phyloP scores from a whole-genome alignment of 2,888 invertebrate species.

The Pachliopta kotzebuea region DNA sequence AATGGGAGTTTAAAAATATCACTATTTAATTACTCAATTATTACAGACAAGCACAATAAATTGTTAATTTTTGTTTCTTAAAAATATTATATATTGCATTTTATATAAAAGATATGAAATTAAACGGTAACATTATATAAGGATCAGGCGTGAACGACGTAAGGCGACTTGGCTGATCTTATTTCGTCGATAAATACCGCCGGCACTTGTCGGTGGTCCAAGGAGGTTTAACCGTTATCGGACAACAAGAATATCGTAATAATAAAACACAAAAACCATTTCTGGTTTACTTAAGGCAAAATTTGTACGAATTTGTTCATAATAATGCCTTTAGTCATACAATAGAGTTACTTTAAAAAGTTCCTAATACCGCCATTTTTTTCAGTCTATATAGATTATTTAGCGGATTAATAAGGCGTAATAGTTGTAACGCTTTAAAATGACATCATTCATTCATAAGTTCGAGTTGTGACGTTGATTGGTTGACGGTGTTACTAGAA shows the following conservation, averaged over 20 bases:
- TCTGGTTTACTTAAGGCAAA: slow-evolving; percentile 70
- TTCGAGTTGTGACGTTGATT: slow-evolving; percentile 12
- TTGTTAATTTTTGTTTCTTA: background rate
- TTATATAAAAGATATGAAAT: too few relatives aligned
- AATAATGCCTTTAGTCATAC: slow-evolving; percentile 50
- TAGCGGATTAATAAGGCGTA: background rate
- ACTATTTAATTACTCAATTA: background rate
- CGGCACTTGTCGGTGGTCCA: slow-evolving; percentile 36
- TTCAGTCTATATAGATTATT: slow-evolving; percentile 7
- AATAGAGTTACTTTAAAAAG: slow-evolving; percentile 56
- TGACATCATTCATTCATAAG: slow-evolving; percentile 26
- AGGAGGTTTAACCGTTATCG: slow-evolving; percentile 65
- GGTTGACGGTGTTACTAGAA: slow-evolving; percentile 30
- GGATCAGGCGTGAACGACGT: background rate
- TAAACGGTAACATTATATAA: too few relatives aligned
- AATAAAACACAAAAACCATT: slow-evolving; percentile 66
- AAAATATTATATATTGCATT: background rate
- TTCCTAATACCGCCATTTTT: slow-evolving; percentile 47
- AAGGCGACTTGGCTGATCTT: slow-evolving; percentile 3
- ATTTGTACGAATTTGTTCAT: slow-evolving; percentile 44
- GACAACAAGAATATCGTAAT: slow-evolving; percentile 64
- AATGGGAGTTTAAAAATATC: slow-evolving; percentile 39
- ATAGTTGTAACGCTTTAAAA: slow-evolving; percentile 7
- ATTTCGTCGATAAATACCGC: slow-evolving; percentile 11
- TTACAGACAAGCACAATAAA: background rate